Evolutionary conservation across 1,140 invertebrate species (phyloP).

Genomic region (Achroia grisella): DNA sequence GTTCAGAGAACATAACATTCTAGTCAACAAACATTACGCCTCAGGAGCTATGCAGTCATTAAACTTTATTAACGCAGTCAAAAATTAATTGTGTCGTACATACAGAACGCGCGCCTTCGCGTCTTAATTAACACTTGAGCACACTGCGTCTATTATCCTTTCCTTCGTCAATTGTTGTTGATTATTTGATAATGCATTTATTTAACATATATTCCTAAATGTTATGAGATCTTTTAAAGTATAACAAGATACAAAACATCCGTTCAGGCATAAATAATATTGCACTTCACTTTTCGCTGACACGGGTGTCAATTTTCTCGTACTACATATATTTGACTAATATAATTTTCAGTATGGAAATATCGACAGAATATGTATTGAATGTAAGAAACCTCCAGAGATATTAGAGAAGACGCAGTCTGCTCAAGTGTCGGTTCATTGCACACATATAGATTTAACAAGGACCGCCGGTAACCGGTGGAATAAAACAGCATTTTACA

Average conservation of each 20-base stretch:
- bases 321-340: conserved; percentile 2
- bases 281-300: no score
- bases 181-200: no score
- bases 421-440: conserved; percentile 44
- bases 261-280: no score
- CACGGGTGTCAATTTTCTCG: conserved; percentile 6
- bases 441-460: conserved; percentile 63
- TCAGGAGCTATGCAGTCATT: conserved; percentile 32
- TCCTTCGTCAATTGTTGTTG: no score
- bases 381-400: background rate
- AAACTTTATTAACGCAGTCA: conserved; percentile 41
- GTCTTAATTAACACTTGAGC: conserved; percentile 25
- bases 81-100: conserved; percentile 65
- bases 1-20: conserved; percentile 34
- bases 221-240: no score
- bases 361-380: background rate
- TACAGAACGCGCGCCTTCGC: conserved; percentile 57
- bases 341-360: background rate
- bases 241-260: no score
- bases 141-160: conserved; percentile 17
- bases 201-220: no score
- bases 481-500: conserved; percentile 69
- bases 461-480: conserved; percentile 65
- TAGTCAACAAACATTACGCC: conserved; percentile 41
- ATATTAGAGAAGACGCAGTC: background rate